Base-by-base conservation (phyloP, 92 coral and sea anemone genomes). In the Porites divaricata region DNA sequence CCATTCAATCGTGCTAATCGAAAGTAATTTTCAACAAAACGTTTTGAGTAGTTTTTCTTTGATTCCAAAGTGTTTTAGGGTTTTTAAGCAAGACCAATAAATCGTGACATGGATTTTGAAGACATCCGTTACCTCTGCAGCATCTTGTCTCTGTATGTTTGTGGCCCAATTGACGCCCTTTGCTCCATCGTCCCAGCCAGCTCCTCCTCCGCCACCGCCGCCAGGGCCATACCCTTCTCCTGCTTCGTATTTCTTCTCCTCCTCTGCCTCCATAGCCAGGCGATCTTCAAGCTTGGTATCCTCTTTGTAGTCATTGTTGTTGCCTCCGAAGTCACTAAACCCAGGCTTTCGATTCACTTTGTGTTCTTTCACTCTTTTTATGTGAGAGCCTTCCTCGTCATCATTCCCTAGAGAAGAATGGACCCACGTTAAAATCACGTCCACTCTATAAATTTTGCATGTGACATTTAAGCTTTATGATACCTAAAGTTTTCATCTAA, bases 211-310 rank as follows among this genome's bases (percentile, higher is more conserved):
- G 9, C 93, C 92, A 64, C 93, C 93, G 24, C 85, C 92, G 10
- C 86, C 88, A 15, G 90, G 87, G 63, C 95, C 95, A 67, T 93
- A 92, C 21, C 89, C 86, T 49, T 89, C 92, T n/a, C 95, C 95
- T 16, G 91, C 86, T 76, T 93, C 98, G 79, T 92, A 92, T 79
- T 96, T 96, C 88, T 96, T 96, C 76, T 96, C 98, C 67, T 96
- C 99, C 73, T 96, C 99, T 15, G 99, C 99, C 56, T 96, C 99
- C 89, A 96, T 82, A 16, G 99, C 99, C 76, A 96, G 78, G 25
- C 98, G 90, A 79, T 95, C 98, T 75, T 95, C 98, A 28, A 96
- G 88, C 22, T 87, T 88, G 5, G 99, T 96, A 76, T 96, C 99
- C 52, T 96, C 99, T 52, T 92, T 93, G 86, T 96, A 96, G 20